These are phyloP conservation scores for Liasis olivaceus DNA, from an alignment of 2,797 vertebrate species.

Conservation along the genomic window DNA sequence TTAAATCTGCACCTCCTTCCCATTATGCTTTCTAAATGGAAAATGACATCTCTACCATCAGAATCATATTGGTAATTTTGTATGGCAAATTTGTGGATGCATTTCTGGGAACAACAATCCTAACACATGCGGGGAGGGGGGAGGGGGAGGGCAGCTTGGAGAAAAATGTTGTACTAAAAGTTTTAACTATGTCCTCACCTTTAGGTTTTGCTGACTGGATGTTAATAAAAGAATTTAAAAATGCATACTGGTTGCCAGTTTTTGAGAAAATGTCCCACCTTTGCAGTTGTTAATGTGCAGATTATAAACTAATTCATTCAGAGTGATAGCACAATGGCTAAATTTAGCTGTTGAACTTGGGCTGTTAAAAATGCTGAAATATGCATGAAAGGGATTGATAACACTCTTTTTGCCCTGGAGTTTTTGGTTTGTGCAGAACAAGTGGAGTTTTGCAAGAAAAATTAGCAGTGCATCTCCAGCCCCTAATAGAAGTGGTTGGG, in stretches of 20 bases:
- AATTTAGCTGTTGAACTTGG: conserved; percentile 17
- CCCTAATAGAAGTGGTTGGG: background rate
- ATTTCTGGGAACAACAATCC: background rate
- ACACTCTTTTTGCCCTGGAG: background rate
- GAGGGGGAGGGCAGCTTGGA: background rate
- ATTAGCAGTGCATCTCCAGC: background rate
- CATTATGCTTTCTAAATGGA: background rate
- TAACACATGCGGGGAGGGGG: background rate
- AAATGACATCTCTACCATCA: background rate
- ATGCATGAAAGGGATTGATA: background rate
- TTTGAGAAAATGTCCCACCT: conserved; percentile 36
- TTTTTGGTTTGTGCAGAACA: background rate
- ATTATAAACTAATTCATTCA: conserved; percentile 43
- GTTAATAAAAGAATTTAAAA: conserved; percentile 31
- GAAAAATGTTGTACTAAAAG: background rate
- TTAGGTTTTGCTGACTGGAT: background rate
- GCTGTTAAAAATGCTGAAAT: conserved; percentile 13
- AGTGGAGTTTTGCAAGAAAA: background rate
- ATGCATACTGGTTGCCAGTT: background rate
- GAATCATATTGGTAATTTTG: background rate
- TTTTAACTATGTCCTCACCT: background rate
- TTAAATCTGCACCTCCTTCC: background rate
- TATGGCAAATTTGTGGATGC: background rate
- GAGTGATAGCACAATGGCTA: conserved; percentile 28
- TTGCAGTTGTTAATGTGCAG: conserved; percentile 21